A percentile compares a stretch with the other conserved stretches of the same genome.
Conservation (phyloP, 2,888 invertebrate genomes). For the Cephus sareptanus region DNA sequence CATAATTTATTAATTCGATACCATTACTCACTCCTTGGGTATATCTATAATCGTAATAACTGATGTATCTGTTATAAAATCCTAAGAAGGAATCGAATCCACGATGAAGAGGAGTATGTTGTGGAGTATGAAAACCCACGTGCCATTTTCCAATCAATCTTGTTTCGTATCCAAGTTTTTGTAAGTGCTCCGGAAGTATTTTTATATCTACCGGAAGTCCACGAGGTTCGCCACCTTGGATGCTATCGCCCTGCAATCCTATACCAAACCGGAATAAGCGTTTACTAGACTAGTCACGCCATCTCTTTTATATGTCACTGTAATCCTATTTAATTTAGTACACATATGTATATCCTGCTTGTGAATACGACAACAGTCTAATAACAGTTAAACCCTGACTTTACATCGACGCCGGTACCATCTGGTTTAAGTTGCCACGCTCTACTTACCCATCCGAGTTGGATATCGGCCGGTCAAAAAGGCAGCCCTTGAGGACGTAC, state of each 20-base stretch:
- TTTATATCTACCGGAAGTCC: conserved; percentile 68
- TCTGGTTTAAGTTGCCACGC: neutral
- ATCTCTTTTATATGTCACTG: neutral
- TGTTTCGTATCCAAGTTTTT: conserved; percentile 68
- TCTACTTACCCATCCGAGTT: conserved; percentile 70
- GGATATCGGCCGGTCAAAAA: conserved; percentile 89
- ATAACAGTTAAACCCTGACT: neutral
- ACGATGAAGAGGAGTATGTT: conserved; percentile 77
- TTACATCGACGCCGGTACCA: neutral
- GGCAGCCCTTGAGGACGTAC: conserved; percentile 86
- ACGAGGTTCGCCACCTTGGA: conserved; percentile 68
- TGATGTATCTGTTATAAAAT: conserved; percentile 85
- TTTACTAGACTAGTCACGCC: neutral
- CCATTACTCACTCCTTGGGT: conserved; percentile 60
- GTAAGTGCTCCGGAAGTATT: conserved; percentile 69
- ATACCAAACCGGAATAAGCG: neutral
- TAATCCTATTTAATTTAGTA: neutral
- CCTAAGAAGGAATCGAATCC: conserved; percentile 89
- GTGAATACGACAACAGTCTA: neutral
- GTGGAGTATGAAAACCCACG: conserved; percentile 68
- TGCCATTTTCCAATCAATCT: conserved; percentile 74
- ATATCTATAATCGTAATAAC: conserved; percentile 80
- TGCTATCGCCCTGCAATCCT: conserved; percentile 71
- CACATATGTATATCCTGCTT: neutral
- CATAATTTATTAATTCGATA: neutral